phyloP scores from a whole-genome alignment of 2,113 vertebrate genomes.

The Pagrus major region DNA sequence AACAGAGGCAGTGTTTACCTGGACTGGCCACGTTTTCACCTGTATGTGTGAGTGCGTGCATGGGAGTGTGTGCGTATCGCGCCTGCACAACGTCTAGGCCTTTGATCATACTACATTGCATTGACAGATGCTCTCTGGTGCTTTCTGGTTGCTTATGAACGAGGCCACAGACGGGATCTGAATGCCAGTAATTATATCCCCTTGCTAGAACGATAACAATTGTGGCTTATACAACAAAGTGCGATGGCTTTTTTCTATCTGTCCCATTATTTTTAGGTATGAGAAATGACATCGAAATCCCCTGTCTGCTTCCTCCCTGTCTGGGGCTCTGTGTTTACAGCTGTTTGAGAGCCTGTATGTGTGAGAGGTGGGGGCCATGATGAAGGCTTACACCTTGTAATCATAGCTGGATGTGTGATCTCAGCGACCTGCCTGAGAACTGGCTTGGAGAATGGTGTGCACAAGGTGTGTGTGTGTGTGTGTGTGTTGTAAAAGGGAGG shows the following conservation, averaged over 20 bases:
- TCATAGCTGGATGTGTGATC: constrained; percentile 74
- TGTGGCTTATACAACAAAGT: constrained; percentile 75
- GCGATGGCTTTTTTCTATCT: constrained; percentile 64
- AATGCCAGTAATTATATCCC: constrained; percentile 81
- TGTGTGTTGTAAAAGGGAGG: not conserved
- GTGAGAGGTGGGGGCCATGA: constrained; percentile 69
- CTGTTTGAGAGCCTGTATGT: constrained; percentile 61
- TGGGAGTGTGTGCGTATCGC: constrained; percentile 13
- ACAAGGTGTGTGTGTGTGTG: not conserved
- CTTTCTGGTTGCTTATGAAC: constrained; percentile 80
- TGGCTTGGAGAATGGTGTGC: constrained; percentile 40
- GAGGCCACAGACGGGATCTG: constrained; percentile 75
- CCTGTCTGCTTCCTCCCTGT: constrained; percentile 57
- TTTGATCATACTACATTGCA: constrained; percentile 82
- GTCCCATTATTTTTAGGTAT: constrained; percentile 78
- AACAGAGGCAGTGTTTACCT: constrained; percentile 81
- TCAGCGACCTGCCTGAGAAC: constrained; percentile 59
- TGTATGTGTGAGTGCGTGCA: constrained; percentile 19
- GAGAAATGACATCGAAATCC: constrained; percentile 75
- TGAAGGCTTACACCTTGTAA: constrained; percentile 76
- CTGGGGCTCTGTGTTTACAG: constrained; percentile 70
- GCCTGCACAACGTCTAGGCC: constrained; percentile 65
- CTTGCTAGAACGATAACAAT: constrained; percentile 73
- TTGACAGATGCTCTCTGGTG: constrained; percentile 82
- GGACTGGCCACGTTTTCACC: constrained; percentile 70